Base-by-base conservation (phyloP, 2,888 invertebrate genomes). In the Sylvicola cinctus region DNA sequence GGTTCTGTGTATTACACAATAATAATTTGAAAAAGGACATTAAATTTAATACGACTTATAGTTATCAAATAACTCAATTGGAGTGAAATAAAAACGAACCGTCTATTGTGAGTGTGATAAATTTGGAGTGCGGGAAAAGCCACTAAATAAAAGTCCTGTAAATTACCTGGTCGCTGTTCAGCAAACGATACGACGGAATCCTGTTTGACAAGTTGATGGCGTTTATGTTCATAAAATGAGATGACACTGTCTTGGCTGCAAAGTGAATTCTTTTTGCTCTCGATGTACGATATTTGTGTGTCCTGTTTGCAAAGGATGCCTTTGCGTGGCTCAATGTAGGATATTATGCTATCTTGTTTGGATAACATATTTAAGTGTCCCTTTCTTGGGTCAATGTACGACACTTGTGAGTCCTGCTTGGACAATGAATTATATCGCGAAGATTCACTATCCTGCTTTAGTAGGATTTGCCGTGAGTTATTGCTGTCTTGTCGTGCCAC, bases 101-200 rank as follows among this genome's bases (percentile, higher is more conserved):
- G n/a, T n/a, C n/a, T n/a, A n/a, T n/a, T n/a, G n/a, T n/a, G n/a
- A n/a, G n/a, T n/a, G n/a, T n/a, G n/a, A n/a, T n/a, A n/a, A n/a
- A n/a, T n/a, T n/a, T n/a, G n/a, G n/a, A n/a, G n/a, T n/a, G n/a
- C n/a, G n/a, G n/a, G n/a, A n/a, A n/a, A n/a, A n/a, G n/a, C n/a
- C n/a, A n/a, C n/a, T n/a, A n/a, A n/a, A n/a, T n/a, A n/a, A n/a
- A n/a, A n/a, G n/a, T n/a, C n/a, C n/a, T n/a, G n/a, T n/a, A n/a
- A n/a, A n/a, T n/a, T 39, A 52, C 52, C 52, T 45, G 54, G 50
- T 31, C 51, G 47, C 41, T 58, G 58, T 40, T 58, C 58, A 28
- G 55, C 58, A 46, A 58, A 58, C 32, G 58, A 58, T 35, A 58
- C 52, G 29, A 58, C 52, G 34, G 58, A 58, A 43, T 58, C 58